Percentiles rank a stretch among this genome's conserved stretches.
These are phyloP conservation scores for Camptogramma bilineatum DNA, from an alignment of 2,888 invertebrate species.

Conservation along the genomic window DNA sequence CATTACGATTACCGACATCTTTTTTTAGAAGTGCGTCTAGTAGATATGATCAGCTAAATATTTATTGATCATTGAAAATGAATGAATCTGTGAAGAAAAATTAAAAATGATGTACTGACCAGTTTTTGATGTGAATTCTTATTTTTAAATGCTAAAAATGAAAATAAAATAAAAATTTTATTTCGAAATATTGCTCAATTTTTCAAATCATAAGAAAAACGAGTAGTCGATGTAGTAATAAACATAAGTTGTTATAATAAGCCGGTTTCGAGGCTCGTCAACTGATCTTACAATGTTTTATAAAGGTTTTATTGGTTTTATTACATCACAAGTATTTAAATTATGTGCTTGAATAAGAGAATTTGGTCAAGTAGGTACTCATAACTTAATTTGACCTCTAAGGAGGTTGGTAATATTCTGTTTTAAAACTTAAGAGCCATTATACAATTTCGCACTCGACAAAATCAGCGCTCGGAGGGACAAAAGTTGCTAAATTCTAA, in stretches of 20 bases:
- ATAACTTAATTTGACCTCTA: constrained; percentile 5
- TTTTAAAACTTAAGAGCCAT: neutral
- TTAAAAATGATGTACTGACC: too few relatives aligned
- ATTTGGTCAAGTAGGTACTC: constrained; percentile 6
- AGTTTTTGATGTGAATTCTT: neutral
- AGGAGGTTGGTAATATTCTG: constrained; percentile 17
- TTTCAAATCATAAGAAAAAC: neutral
- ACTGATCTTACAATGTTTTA: neutral
- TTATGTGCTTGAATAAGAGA: constrained; percentile 12
- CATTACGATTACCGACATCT: constrained; percentile 23
- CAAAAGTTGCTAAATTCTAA: too few relatives aligned
- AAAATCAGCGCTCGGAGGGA: too few relatives aligned
- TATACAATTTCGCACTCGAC: too few relatives aligned
- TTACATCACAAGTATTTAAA: neutral
- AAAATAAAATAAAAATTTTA: too few relatives aligned
- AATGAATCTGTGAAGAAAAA: too few relatives aligned
- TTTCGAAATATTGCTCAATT: too few relatives aligned
- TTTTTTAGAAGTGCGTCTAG: neutral
- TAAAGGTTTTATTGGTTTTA: neutral
- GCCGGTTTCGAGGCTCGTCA: neutral
- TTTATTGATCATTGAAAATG: too few relatives aligned
- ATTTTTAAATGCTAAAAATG: too few relatives aligned
- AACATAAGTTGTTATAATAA: neutral
- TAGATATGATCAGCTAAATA: too few relatives aligned
- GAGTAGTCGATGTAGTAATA: neutral